Evolutionary conservation across 2,888 invertebrate genomes (phyloP).

Genomic region (Mamestra brassicae): DNA sequence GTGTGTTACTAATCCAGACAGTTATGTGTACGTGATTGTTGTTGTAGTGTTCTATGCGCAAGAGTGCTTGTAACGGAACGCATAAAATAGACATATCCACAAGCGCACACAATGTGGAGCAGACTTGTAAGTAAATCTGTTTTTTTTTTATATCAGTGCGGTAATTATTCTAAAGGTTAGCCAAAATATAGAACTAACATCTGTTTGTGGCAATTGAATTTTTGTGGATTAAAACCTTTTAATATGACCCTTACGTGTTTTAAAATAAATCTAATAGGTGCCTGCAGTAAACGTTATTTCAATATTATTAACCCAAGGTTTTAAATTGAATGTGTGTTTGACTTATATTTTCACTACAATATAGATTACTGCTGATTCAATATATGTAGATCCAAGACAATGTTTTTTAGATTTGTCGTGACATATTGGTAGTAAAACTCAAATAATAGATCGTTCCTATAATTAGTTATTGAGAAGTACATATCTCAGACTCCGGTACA

Average conservation of each 20-base stretch:
- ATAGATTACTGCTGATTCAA: neutral
- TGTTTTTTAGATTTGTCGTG: neutral
- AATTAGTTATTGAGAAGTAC: neutral
- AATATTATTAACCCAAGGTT: neutral
- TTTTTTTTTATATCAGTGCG: neutral
- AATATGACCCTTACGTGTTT: neutral
- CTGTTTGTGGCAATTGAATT: slow-evolving; percentile 3
- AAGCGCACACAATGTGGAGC: slow-evolving; percentile 24
- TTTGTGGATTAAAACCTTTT: neutral
- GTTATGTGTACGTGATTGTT: neutral
- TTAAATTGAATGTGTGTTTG: neutral
- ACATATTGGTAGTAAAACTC: neutral
- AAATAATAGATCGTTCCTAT: slow-evolving; percentile 1
- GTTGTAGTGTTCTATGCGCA: neutral
- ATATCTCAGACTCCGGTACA: slow-evolving; percentile 1
- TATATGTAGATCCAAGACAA: neutral
- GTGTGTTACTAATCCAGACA: neutral
- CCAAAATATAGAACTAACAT: neutral
- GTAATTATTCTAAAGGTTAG: neutral
- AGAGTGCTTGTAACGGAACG: slow-evolving; percentile 7
- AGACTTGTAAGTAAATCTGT: slow-evolving; percentile 5
- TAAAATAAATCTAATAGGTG: neutral
- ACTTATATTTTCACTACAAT: neutral
- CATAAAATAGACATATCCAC: slow-evolving; percentile 50
- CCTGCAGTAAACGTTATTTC: neutral